Conservation (phyloP, 2,888 invertebrate species). For the Himalopsyche tibetana region DNA sequence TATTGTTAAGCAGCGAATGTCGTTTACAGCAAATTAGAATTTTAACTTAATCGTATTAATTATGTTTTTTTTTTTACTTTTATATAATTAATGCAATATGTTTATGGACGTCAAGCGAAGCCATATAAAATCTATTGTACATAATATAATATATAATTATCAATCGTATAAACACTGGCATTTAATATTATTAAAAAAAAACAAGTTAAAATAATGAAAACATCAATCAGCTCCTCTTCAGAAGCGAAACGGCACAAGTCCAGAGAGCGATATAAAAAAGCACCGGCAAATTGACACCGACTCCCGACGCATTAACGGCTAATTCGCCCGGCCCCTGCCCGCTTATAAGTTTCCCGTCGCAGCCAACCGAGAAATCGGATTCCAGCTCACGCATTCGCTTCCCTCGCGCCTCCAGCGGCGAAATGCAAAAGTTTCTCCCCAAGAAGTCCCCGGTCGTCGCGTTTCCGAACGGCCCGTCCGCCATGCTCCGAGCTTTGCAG, state of each 20-base stretch:
- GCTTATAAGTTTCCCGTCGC: constrained; percentile 52
- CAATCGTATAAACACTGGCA: no score
- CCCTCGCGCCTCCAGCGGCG: constrained; percentile 89
- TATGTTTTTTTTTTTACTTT: no score
- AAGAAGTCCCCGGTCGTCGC: constrained; percentile 82
- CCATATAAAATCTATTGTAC: no score
- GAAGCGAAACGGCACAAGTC: background rate
- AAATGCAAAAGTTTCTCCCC: constrained; percentile 89
- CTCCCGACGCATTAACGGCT: constrained; percentile 50
- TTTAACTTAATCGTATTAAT: no score
- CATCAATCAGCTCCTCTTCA: constrained; percentile 2
- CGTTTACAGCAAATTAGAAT: no score
- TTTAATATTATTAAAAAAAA: no score
- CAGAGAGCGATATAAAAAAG: background rate
- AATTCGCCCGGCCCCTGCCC: constrained; percentile 61
- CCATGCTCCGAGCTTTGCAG: constrained; percentile 87
- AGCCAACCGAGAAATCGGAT: constrained; percentile 53
- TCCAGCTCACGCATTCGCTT: constrained; percentile 82
- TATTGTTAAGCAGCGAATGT: no score
- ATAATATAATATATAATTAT: no score
- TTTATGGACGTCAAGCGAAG: no score
- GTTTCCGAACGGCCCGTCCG: constrained; percentile 85
- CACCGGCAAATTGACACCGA: background rate
- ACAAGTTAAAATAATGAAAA: background rate
- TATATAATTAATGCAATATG: no score